These are phyloP conservation scores for Henricia sp. DNA, from an alignment of 53 echinoderm and acorn worm species.

Conservation along the genomic window DNA sequence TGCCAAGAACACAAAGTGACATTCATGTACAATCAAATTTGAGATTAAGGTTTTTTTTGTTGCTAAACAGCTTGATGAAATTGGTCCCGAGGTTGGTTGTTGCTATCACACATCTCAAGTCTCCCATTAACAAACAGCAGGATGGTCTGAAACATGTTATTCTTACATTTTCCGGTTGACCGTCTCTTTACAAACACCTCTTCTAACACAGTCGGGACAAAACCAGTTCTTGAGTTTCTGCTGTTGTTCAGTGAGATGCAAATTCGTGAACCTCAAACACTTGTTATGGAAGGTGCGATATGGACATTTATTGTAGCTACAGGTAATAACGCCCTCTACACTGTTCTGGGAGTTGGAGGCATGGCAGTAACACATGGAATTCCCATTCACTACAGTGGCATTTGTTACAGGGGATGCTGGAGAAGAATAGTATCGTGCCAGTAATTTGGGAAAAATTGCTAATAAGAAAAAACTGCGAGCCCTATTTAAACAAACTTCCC, in stretches of 20 bases:
- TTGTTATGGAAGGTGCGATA: not conserved
- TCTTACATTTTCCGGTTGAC: too few relatives aligned
- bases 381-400: not conserved
- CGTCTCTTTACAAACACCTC: not conserved
- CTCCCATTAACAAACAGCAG: too few relatives aligned
- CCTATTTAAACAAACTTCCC: not conserved
- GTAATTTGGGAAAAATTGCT: not conserved
- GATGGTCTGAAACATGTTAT: too few relatives aligned
- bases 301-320: not conserved
- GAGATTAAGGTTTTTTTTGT: too few relatives aligned
- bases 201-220: not conserved
- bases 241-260: not conserved
- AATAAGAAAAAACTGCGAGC: not conserved
- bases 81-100: too few relatives aligned
- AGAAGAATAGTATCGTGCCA: not conserved
- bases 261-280: not conserved
- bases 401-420: not conserved
- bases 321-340: not conserved
- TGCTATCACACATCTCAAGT: too few relatives aligned
- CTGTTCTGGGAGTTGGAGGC: not conserved
- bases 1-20: too few relatives aligned
- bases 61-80: too few relatives aligned
- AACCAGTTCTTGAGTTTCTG: not conserved
- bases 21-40: too few relatives aligned
- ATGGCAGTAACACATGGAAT: not conserved